phyloP scores from a whole-genome alignment of 2,797 vertebrate species.

The Clamator glandarius region DNA sequence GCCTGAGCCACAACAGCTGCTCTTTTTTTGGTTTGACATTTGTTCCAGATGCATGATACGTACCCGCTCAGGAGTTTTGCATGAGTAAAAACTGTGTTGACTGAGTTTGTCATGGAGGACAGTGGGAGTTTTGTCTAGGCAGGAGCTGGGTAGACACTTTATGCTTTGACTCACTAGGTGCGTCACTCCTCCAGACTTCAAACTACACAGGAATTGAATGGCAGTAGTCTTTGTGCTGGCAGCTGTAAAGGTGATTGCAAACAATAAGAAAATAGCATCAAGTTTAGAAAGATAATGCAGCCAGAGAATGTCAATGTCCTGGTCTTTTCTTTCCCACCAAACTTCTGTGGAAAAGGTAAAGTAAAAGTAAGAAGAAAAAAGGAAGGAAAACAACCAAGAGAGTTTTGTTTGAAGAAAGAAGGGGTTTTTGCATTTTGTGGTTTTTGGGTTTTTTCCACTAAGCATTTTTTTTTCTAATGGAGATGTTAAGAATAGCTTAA shows the following conservation, averaged over 20 bases:
- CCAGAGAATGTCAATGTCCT: background rate
- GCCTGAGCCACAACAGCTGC: background rate
- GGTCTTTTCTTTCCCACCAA: background rate
- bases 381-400: background rate
- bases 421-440: background rate
- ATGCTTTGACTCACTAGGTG: constrained; percentile 45
- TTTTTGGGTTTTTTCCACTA: background rate
- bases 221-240: background rate
- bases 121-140: constrained; percentile 45
- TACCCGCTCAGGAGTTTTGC: constrained; percentile 5
- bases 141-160: background rate
- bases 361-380: background rate
- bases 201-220: background rate
- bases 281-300: background rate
- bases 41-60: background rate
- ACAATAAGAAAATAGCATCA: background rate
- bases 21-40: background rate
- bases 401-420: background rate
- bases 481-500: background rate
- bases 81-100: constrained; percentile 45
- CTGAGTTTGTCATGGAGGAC: background rate
- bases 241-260: background rate
- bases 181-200: background rate
- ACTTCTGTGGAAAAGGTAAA: background rate
- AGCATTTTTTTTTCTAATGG: background rate